Conservation (phyloP, 30 jellyfish, hydroid and myxozoan genomes). For the Chrysaora quinquecirrha region DNA sequence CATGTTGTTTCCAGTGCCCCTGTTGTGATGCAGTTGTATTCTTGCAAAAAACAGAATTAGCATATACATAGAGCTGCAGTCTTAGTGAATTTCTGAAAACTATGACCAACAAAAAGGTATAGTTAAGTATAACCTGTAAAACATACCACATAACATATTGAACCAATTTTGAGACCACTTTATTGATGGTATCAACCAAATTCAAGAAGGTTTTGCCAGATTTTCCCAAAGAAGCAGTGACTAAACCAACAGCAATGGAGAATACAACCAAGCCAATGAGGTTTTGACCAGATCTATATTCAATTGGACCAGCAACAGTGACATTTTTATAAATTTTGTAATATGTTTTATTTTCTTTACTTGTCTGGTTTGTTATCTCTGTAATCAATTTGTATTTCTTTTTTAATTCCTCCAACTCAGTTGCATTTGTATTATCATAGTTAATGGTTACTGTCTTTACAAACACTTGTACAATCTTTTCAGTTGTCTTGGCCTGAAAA, state of each 20-base stretch:
- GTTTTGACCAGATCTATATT: constrained; percentile 61
- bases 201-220: constrained; percentile 42
- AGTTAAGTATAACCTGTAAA: no score
- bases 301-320: constrained; percentile 48
- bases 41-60: no score
- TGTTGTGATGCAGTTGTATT: no score
- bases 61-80: no score
- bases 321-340: constrained; percentile 23
- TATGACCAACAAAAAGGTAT: no score
- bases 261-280: constrained; percentile 75
- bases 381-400: constrained; percentile 25
- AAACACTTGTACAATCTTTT: constrained; percentile 8
- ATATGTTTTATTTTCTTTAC: constrained; percentile 34
- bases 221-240: constrained; percentile 62
- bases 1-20: no score
- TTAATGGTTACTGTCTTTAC: constrained; percentile 12
- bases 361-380: constrained; percentile 3
- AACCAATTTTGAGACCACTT: constrained; percentile 55
- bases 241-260: constrained; percentile 76
- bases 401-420: constrained; percentile 19
- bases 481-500: constrained; percentile 57
- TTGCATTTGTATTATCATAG: not conserved
- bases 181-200: constrained; percentile 50
- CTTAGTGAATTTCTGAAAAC: no score
- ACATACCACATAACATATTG: constrained; percentile 80